A percentile compares a stretch with the other conserved stretches of the same genome.
These are phyloP conservation scores for Origma solitaria DNA, from an alignment of 2,113 vertebrate species.

Conservation along the genomic window DNA sequence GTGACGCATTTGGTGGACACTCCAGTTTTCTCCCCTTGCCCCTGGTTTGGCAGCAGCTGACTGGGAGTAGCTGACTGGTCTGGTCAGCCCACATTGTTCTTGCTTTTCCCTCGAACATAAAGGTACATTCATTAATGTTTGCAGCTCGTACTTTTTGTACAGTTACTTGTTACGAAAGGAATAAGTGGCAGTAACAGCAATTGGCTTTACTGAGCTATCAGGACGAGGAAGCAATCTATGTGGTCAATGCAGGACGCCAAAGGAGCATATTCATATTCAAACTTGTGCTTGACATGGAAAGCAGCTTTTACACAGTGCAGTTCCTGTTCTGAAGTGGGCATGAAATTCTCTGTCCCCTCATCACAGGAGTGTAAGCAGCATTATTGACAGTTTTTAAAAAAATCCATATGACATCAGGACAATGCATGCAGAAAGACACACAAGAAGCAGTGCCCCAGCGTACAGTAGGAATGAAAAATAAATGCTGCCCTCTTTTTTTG, in stretches of 20 bases:
- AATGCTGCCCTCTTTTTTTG: not conserved
- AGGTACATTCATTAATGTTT: not conserved
- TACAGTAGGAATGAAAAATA: not conserved
- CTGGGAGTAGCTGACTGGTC: not conserved
- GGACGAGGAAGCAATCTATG: not conserved
- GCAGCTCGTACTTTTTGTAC: not conserved
- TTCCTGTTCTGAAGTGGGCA: not conserved
- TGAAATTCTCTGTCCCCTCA: not conserved
- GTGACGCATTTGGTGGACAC: slow-evolving; percentile 35
- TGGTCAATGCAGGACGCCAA: not conserved
- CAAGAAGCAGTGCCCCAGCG: not conserved
- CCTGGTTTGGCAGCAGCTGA: not conserved
- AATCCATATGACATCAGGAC: not conserved
- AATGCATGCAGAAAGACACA: not conserved
- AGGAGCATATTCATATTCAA: not conserved
- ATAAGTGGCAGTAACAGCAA: not conserved
- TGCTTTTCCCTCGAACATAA: not conserved
- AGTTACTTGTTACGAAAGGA: not conserved
- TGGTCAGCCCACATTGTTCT: slow-evolving; percentile 2
- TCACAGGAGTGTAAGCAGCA: not conserved
- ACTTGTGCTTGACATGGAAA: not conserved
- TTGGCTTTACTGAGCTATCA: not conserved
- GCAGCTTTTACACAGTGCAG: not conserved
- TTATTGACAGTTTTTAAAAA: not conserved
- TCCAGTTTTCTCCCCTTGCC: not conserved